These are phyloP conservation scores for Holcopasites calliopsidis DNA, from an alignment of 1,140 invertebrate genomes.

Conservation along the genomic window DNA sequence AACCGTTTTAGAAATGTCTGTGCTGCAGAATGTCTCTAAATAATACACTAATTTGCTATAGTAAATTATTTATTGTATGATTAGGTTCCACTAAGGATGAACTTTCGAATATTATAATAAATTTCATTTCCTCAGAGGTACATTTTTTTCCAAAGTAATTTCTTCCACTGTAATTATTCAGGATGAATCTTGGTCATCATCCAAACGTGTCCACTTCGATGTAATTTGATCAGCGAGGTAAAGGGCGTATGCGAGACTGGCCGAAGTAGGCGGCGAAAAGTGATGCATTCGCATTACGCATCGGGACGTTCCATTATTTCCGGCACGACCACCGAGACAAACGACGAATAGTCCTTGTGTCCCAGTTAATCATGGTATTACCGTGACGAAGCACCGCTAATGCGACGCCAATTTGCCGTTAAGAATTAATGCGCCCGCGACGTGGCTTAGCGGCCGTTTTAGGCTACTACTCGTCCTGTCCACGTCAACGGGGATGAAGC, in stretches of 20 bases:
- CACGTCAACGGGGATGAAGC: constrained; percentile 50
- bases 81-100: too few species aligned
- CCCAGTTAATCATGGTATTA: constrained; percentile 64
- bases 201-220: not conserved
- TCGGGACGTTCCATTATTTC: constrained; percentile 49
- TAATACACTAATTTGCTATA: too few species aligned
- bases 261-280: not conserved
- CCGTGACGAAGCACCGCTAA: constrained; percentile 60
- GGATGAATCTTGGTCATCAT: too few species aligned
- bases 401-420: constrained; percentile 67
- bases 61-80: too few species aligned
- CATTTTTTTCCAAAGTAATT: too few species aligned
- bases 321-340: constrained; percentile 34
- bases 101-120: too few species aligned
- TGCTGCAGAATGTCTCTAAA: too few species aligned
- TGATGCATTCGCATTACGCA: constrained; percentile 47
- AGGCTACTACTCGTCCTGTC: constrained; percentile 37
- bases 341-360: constrained; percentile 49
- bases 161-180: too few species aligned
- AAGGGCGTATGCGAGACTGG: not conserved
- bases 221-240: not conserved
- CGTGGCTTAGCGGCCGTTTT: constrained; percentile 41
- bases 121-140: too few species aligned
- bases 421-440: constrained; percentile 62
- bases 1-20: too few species aligned